A percentile compares a stretch with the other conserved stretches of the same genome.
phyloP scores from a whole-genome alignment of 2,888 invertebrate species.

The Tetranychus piercei region DNA sequence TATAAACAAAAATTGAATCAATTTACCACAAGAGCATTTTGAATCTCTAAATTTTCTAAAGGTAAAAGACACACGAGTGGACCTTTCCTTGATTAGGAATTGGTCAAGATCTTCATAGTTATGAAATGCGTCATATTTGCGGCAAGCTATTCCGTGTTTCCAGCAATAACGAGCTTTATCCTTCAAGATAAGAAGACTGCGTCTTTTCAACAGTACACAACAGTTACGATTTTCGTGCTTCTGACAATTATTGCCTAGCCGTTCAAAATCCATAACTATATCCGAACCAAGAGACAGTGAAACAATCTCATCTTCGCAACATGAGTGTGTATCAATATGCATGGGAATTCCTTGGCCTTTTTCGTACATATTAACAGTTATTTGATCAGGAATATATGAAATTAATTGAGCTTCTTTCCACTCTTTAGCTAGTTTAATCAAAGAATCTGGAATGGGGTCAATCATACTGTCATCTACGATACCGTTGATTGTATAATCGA shows the following conservation, averaged over 20 bases:
- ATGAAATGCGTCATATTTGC: not conserved
- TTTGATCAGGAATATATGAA: constrained; percentile 48
- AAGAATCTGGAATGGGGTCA: constrained; percentile 49
- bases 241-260: constrained; percentile 31
- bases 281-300: constrained; percentile 65
- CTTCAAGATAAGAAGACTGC: constrained; percentile 60
- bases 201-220: constrained; percentile 45
- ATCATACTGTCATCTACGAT: constrained; percentile 40
- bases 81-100: not conserved
- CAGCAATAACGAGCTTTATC: constrained; percentile 47
- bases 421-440: constrained; percentile 17
- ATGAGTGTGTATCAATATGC: constrained; percentile 86
- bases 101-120: not conserved
- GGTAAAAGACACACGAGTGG: not conserved
- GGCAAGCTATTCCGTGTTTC: constrained; percentile 23
- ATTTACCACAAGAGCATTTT: not conserved
- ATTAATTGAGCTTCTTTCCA: constrained; percentile 48
- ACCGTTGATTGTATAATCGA: constrained; percentile 59
- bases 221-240: constrained; percentile 31
- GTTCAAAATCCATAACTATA: constrained; percentile 68
- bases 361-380: constrained; percentile 63
- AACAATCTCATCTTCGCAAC: constrained; percentile 69
- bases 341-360: constrained; percentile 84
- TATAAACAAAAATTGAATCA: not conserved
- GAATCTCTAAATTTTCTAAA: not conserved